Percentiles rank a stretch among this genome's conserved stretches.
phyloP scores from a whole-genome alignment of 2,113 vertebrate species.

The Nanger granti region DNA sequence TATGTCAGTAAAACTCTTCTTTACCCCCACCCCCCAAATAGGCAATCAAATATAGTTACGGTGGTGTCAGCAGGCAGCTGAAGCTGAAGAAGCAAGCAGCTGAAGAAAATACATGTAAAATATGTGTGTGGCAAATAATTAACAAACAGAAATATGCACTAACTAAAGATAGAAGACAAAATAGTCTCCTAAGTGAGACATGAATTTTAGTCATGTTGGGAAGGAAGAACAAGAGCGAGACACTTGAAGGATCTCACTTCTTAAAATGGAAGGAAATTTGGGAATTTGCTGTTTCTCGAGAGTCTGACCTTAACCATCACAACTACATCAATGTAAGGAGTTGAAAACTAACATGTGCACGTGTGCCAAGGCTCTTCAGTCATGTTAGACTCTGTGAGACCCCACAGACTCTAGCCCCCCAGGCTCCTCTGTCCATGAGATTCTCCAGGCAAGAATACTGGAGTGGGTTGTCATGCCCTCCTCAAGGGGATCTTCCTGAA shows the following conservation, averaged over 20 bases:
- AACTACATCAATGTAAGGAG: neutral
- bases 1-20: neutral
- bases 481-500: neutral
- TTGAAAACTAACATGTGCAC: neutral
- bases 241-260: neutral
- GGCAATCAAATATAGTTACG: neutral
- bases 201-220: neutral
- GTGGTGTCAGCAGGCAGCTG: neutral
- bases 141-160: neutral
- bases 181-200: neutral
- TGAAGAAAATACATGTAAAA: neutral
- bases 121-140: neutral
- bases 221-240: neutral
- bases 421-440: neutral
- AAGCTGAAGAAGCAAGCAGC: neutral
- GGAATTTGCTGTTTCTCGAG: neutral
- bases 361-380: neutral
- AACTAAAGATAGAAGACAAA: neutral
- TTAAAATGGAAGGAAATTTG: slow-evolving; percentile 1
- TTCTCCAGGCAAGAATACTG: neutral
- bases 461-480: neutral
- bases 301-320: neutral
- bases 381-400: accelerated
- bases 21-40: neutral
- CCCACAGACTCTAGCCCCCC: neutral